Conservation (phyloP, 2,797 vertebrate species). For the Gambelia wislizenii region DNA sequence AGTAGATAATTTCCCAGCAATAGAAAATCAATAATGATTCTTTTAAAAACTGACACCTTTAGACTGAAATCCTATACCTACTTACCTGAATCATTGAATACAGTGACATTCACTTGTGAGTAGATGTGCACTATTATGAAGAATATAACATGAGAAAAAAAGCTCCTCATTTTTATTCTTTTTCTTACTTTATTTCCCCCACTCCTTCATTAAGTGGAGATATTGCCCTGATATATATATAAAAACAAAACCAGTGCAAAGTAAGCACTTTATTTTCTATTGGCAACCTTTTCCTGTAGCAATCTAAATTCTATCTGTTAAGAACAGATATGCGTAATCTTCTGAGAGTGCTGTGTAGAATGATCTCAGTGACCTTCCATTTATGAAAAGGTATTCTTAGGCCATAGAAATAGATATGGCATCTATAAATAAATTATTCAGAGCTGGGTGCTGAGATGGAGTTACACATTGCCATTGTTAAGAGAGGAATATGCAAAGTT, state of each 20-base stretch:
- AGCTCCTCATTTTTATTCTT: background rate
- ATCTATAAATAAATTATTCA: conserved; percentile 85
- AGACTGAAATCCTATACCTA: background rate
- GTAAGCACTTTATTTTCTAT: conserved; percentile 35
- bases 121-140: background rate
- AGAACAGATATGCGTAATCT: conserved; percentile 73
- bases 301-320: conserved; percentile 58
- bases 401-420: conserved; percentile 72
- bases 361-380: conserved; percentile 80
- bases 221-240: background rate
- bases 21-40: no score
- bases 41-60: background rate
- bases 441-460: conserved; percentile 62
- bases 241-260: background rate
- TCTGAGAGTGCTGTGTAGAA: conserved; percentile 59
- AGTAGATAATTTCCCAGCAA: background rate
- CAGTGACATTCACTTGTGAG: background rate
- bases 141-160: background rate
- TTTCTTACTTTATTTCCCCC: background rate
- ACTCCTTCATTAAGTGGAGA: background rate
- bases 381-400: conserved; percentile 78
- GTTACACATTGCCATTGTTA: conserved; percentile 74
- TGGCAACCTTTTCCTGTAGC: conserved; percentile 40
- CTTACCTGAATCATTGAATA: background rate
- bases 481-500: conserved; percentile 63